Evolutionary conservation across 2,797 vertebrate species (phyloP).

Genomic region (Iguana delicatissima): DNA sequence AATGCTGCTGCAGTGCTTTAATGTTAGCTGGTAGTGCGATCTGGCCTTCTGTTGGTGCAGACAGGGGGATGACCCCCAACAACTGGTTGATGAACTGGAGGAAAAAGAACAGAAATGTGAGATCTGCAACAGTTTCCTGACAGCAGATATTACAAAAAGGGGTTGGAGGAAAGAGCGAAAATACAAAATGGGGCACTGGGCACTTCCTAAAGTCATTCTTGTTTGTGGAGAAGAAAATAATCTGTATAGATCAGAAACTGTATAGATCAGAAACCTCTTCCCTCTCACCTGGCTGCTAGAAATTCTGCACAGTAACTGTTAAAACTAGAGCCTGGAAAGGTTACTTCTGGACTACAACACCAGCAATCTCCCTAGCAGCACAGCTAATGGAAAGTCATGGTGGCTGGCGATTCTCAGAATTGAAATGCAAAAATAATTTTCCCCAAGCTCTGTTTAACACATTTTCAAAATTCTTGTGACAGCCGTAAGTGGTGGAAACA

Average conservation of each 20-base stretch:
- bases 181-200: too few relatives aligned
- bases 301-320: neutral
- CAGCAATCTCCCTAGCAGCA: too few relatives aligned
- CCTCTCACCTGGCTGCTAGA: neutral
- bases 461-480: neutral
- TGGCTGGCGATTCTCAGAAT: too few relatives aligned
- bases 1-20: slow-evolving; percentile 91
- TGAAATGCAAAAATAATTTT: too few relatives aligned
- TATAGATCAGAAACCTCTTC: too few relatives aligned
- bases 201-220: too few relatives aligned
- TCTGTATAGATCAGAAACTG: neutral
- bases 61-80: slow-evolving; percentile 87
- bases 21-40: slow-evolving; percentile 87
- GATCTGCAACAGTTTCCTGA: slow-evolving; percentile 5
- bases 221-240: too few relatives aligned
- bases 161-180: too few relatives aligned
- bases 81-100: slow-evolving; percentile 90
- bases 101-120: slow-evolving; percentile 27
- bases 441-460: too few relatives aligned
- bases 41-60: slow-evolving; percentile 77
- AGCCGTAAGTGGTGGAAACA: neutral
- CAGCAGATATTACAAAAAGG: too few relatives aligned
- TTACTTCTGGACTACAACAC: too few relatives aligned
- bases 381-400: too few relatives aligned
- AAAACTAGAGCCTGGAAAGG: neutral